Percentiles rank a stretch among this genome's conserved stretches.
Evolutionary conservation across 2,888 invertebrate species (phyloP).

Genomic region (Erebia epiphron): DNA sequence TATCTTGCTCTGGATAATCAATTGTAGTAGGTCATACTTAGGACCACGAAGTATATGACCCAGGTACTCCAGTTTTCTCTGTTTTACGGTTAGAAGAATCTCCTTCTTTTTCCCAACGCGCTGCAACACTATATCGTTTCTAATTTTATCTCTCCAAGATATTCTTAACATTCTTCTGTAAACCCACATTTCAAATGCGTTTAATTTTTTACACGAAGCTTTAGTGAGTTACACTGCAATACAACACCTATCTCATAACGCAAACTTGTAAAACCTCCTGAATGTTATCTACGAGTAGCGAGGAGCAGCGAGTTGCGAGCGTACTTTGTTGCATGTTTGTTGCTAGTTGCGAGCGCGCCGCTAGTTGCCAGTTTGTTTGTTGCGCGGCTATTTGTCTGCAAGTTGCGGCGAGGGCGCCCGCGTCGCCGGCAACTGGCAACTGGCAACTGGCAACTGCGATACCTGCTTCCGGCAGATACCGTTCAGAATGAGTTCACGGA

Average conservation of each 20-base stretch:
- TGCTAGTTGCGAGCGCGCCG: conserved; percentile 5
- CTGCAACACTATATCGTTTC: too few species aligned
- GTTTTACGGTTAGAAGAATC: too few species aligned
- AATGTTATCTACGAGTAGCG: not conserved
- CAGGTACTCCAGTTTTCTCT: too few species aligned
- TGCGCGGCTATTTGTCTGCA: conserved; percentile 1
- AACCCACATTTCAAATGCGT: too few species aligned
- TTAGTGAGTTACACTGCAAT: too few species aligned
- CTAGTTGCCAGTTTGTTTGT: conserved; percentile 13
- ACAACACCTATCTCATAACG: not conserved
- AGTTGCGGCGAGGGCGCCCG: not conserved
- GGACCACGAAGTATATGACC: too few species aligned
- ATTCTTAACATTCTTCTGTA: too few species aligned
- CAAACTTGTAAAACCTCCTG: conserved; percentile 2
- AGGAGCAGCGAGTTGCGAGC: not conserved
- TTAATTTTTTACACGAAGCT: too few species aligned
- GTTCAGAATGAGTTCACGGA: not conserved
- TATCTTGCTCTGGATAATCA: too few species aligned
- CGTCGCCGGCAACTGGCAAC: not conserved
- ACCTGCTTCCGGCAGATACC: not conserved
- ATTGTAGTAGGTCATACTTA: too few species aligned
- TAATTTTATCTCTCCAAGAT: too few species aligned
- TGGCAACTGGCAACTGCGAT: not conserved
- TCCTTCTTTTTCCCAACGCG: too few species aligned
- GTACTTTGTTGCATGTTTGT: not conserved